Evolutionary conservation across 2,113 vertebrate species (phyloP).

Genomic region (Oxyruncus cristatus): DNA sequence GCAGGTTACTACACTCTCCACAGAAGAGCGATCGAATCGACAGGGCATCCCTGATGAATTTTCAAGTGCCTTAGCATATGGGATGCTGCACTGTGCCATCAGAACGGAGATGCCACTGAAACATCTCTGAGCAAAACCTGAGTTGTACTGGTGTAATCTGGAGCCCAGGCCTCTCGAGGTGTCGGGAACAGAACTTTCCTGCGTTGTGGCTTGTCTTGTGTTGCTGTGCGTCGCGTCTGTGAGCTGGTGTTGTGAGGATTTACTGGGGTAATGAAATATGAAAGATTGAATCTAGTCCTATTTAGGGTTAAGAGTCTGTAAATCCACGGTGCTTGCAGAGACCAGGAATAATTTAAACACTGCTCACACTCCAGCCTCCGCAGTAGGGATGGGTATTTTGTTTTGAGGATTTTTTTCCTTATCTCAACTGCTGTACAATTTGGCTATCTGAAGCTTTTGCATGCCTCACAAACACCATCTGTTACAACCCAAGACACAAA

Average conservation of each 20-base stretch:
- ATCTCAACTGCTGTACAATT: slow-evolving; percentile 62
- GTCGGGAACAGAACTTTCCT: neutral
- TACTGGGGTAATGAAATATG: slow-evolving; percentile 10
- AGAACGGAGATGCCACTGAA: neutral
- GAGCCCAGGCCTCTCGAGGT: neutral
- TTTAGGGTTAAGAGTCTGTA: slow-evolving; percentile 43
- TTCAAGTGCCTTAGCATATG: neutral
- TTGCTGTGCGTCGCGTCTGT: neutral
- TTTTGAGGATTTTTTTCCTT: slow-evolving; percentile 59
- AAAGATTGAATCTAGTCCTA: slow-evolving; percentile 3
- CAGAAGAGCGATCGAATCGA: neutral
- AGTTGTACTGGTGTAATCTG: neutral
- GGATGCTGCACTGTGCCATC: neutral
- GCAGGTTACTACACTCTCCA: neutral
- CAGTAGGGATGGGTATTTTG: slow-evolving; percentile 52
- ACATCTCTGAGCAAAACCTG: neutral
- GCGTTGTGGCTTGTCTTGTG: neutral
- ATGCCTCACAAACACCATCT: slow-evolving; percentile 71
- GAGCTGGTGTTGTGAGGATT: neutral
- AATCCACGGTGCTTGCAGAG: neutral
- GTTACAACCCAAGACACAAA: slow-evolving; percentile 64
- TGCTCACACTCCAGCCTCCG: slow-evolving; percentile 50
- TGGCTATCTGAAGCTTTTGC: slow-evolving; percentile 66
- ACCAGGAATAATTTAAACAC: slow-evolving; percentile 53
- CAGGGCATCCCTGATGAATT: neutral